Percentiles rank a stretch among this genome's conserved stretches.
phyloP scores from a whole-genome alignment of 1,140 invertebrate genomes.

The Eulimnadia texana region DNA sequence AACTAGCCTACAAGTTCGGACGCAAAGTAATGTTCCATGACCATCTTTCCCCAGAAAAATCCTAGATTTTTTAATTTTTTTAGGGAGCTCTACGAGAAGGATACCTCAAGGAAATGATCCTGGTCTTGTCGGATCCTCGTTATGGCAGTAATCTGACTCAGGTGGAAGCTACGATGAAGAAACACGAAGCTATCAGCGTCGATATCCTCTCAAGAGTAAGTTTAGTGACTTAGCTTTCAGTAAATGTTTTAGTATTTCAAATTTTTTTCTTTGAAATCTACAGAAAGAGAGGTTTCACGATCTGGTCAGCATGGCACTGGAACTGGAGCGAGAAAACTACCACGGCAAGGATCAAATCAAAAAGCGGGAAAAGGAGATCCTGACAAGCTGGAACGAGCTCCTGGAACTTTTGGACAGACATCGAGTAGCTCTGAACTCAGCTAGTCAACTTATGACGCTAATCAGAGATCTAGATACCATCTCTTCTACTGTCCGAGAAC shows the following conservation, averaged over 20 bases:
- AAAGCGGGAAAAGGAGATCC: constrained; percentile 67
- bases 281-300: constrained; percentile 88
- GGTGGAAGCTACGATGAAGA: constrained; percentile 93
- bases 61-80: not conserved
- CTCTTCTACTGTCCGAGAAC: constrained; percentile 58
- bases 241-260: not conserved
- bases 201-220: constrained; percentile 72
- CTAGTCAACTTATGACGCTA: constrained; percentile 65
- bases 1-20: constrained; percentile 90
- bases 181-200: constrained; percentile 94
- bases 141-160: constrained; percentile 80
- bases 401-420: constrained; percentile 73
- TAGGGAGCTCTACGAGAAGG: constrained; percentile 74
- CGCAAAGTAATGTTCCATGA: constrained; percentile 49
- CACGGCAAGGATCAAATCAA: constrained; percentile 72
- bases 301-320: constrained; percentile 76
- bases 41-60: not conserved
- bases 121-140: constrained; percentile 80
- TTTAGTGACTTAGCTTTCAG: constrained; percentile 3
- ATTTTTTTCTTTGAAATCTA: constrained; percentile 18
- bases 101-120: constrained; percentile 96
- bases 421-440: constrained; percentile 57
- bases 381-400: constrained; percentile 73
- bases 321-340: constrained; percentile 81
- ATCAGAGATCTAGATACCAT: constrained; percentile 86